phyloP scores from a whole-genome alignment of 1,140 invertebrate genomes.

The Ruditapes philippinarum region DNA sequence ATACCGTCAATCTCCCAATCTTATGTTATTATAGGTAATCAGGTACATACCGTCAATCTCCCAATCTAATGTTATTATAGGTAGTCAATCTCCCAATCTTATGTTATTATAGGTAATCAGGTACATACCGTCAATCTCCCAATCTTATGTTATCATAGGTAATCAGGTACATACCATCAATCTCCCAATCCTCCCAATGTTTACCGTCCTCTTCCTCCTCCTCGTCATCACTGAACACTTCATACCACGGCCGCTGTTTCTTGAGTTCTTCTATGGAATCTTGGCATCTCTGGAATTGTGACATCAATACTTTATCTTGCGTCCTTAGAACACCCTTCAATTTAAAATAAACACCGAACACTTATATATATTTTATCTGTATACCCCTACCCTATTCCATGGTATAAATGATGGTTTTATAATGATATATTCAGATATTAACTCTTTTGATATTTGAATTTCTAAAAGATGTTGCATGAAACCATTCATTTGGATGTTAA shows the following conservation, averaged over 20 bases:
- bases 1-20: background rate
- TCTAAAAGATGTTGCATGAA: too few species aligned
- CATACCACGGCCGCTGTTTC: conserved; percentile 60
- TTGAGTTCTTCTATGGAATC: conserved; percentile 64
- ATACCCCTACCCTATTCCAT: too few species aligned
- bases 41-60: background rate
- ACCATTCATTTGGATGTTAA: too few species aligned
- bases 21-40: background rate
- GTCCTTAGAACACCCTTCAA: conserved; percentile 55
- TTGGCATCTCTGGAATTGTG: conserved; percentile 65
- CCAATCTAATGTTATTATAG: background rate
- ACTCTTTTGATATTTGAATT: too few species aligned
- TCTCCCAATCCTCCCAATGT: conserved; percentile 67
- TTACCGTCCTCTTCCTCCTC: conserved; percentile 46
- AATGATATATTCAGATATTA: too few species aligned
- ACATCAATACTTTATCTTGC: conserved; percentile 64
- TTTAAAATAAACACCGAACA: background rate
- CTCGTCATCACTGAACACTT: conserved; percentile 62
- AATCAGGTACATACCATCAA: conserved; percentile 39
- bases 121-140: background rate
- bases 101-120: background rate
- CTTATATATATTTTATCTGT: too few species aligned
- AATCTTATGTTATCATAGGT: background rate
- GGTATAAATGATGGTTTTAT: too few species aligned
- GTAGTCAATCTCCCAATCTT: background rate